Conservation (phyloP, 2,113 vertebrate species). For the Glaucidium brasilianum region DNA sequence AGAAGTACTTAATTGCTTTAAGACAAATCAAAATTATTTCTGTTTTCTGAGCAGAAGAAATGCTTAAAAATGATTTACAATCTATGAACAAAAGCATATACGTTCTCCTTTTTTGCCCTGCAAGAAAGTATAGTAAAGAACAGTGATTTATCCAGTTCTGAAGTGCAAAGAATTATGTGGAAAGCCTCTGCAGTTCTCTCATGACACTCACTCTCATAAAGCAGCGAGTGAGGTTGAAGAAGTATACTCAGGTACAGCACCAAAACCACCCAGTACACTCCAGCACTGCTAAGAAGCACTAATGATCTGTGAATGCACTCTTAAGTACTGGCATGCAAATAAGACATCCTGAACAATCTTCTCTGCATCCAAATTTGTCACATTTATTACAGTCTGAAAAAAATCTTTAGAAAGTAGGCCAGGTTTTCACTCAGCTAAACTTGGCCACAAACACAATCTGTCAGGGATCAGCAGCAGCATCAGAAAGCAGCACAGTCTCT, state of each 20-base stretch:
- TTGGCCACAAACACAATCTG: constrained; percentile 43
- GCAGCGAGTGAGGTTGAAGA: not conserved
- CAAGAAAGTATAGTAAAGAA: not conserved
- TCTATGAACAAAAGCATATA: not conserved
- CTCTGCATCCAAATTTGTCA: not conserved
- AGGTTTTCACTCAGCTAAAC: constrained; percentile 39
- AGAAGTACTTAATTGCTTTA: not conserved
- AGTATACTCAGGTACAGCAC: not conserved
- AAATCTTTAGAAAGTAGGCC: constrained; percentile 19
- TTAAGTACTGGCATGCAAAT: not conserved
- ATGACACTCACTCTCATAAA: not conserved
- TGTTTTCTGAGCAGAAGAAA: not conserved
- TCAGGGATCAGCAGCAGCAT: constrained; percentile 20
- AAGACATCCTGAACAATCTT: not conserved
- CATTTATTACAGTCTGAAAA: not conserved
- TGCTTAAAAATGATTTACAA: not conserved
- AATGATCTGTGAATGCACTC: not conserved
- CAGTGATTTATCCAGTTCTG: not conserved
- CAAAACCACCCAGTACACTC: not conserved
- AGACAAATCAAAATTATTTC: not conserved
- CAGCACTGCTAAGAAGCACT: not conserved
- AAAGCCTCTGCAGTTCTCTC: not conserved
- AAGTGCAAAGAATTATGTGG: not conserved
- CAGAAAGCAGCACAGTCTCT: constrained; percentile 13
- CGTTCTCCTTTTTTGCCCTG: not conserved